Base-by-base conservation (phyloP, 2,888 invertebrate species). In the Rhagonycha fulva region DNA sequence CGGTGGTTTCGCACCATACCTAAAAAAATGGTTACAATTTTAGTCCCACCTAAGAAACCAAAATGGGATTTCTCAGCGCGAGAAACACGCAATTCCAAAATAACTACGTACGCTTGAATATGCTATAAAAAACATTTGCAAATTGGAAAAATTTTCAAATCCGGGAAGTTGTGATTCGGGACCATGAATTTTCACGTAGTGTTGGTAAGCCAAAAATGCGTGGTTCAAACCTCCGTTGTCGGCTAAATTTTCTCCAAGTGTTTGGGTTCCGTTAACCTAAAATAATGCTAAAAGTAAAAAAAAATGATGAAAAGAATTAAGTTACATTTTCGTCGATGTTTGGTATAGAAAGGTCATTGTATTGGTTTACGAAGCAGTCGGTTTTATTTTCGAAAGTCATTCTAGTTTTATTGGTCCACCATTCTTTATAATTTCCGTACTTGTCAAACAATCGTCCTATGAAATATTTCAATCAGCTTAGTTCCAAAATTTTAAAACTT, bases 351-450 rank as follows among this genome's bases (percentile, higher is more conserved):
- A 91, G 94, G 19, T 88, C 88, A 68, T 91, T 92, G 85, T 97
- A 98, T 85, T 98, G 97, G 62, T 95, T 91, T 14, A 97, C 89
- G 84, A 98, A 97, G 85, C 98, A 98, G 78, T 93, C 89, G 0
- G 95, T 93, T 83, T 93, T 92, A 80, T 94, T 91, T 70, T 93
- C 91, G 86, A 96, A 98, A 19, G 92, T 92, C 12, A 89, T 87
- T 68, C 95, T 92, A 0, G 96, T 96, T 63, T 89, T 88, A 81
- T 95, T 93, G 1, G 93, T 92, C 97, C 97, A 98, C 97, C 97
- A 98, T 77, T 95, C 94, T n/a, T 93, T 88, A 83, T 95, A 89
- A 87, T 96, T 96, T 11, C 98, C 98, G 80, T 92, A 90, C 83
- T 93, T 94, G 85, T 98, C 96, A 83, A 94, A 97, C 84, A 94